Percentiles rank a stretch among this genome's conserved stretches.
phyloP scores from a whole-genome alignment of 1,140 invertebrate genomes.

The Lysiphlebus fabarum region DNA sequence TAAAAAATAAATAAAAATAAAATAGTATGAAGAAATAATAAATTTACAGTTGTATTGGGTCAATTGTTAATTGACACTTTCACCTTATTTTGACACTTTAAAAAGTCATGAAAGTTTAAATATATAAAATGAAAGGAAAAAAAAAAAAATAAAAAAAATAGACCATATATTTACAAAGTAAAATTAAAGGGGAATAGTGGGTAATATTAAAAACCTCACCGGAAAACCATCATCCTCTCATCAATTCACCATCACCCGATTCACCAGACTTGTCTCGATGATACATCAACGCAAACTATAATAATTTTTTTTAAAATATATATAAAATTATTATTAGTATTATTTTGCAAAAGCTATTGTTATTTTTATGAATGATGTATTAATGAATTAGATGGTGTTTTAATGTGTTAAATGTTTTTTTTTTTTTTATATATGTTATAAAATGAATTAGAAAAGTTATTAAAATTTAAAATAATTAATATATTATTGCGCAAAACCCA shows the following conservation, averaged over 20 bases:
- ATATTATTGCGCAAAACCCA: too few relatives aligned
- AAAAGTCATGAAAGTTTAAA: not conserved
- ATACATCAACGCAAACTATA: slow-evolving; percentile 50
- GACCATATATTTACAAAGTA: not conserved
- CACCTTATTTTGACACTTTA: slow-evolving; percentile 30
- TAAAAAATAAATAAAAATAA: too few relatives aligned
- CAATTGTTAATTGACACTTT: slow-evolving; percentile 34
- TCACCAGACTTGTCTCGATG: slow-evolving; percentile 47
- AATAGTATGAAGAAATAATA: too few relatives aligned
- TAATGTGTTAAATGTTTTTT: not conserved
- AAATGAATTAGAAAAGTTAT: too few relatives aligned
- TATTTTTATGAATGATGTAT: not conserved
- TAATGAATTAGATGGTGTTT: not conserved
- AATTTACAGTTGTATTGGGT: slow-evolving; percentile 25
- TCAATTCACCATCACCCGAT: slow-evolving; percentile 31
- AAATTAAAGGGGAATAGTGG: slow-evolving; percentile 6
- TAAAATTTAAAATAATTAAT: too few relatives aligned
- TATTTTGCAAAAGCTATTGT: not conserved
- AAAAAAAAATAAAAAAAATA: not conserved
- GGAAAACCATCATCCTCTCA: slow-evolving; percentile 34
- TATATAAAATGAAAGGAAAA: not conserved
- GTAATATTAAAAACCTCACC: slow-evolving; percentile 24
- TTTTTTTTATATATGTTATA: not conserved
- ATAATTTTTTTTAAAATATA: slow-evolving; percentile 35
- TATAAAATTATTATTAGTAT: slow-evolving; percentile 3